Evolutionary conservation across 2,888 invertebrate genomes (phyloP).

Genomic region (Rhingia rostrata): DNA sequence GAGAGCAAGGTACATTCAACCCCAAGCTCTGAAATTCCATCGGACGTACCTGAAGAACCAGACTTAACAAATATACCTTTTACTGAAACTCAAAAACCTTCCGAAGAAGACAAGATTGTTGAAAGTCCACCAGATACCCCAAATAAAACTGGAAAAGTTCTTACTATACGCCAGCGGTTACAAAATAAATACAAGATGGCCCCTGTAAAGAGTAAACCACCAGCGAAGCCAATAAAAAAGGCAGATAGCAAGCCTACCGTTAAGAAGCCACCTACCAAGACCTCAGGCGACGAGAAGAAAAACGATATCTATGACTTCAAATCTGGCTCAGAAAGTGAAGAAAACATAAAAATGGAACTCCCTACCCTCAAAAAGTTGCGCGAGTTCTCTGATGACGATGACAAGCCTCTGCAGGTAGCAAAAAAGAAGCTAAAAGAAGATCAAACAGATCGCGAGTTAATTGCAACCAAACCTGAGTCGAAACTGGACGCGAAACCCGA

Average conservation of each 20-base stretch:
- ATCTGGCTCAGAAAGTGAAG: slow-evolving; percentile 82
- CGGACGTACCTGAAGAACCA: neutral
- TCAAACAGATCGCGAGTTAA: slow-evolving; percentile 5
- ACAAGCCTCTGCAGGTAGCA: slow-evolving; percentile 78
- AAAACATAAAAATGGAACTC: slow-evolving; percentile 82
- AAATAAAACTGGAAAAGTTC: slow-evolving; percentile 15
- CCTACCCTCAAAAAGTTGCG: slow-evolving; percentile 80
- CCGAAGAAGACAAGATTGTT: neutral
- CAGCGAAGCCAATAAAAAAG: slow-evolving; percentile 46
- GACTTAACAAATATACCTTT: neutral
- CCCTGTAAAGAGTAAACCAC: slow-evolving; percentile 55
- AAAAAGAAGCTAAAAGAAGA: slow-evolving; percentile 68
- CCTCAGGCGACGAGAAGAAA: slow-evolving; percentile 35
- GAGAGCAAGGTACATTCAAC: neutral
- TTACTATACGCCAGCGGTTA: slow-evolving; percentile 69
- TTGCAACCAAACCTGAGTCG: slow-evolving; percentile 16
- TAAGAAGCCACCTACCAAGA: slow-evolving; percentile 30
- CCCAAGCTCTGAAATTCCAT: slow-evolving; percentile 6
- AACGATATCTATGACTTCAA: slow-evolving; percentile 82
- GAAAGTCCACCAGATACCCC: slow-evolving; percentile 3
- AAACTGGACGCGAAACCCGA: slow-evolving; percentile 27
- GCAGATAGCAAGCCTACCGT: slow-evolving; percentile 24
- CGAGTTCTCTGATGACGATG: slow-evolving; percentile 81
- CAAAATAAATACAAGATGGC: slow-evolving; percentile 74
- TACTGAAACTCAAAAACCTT: neutral